Evolutionary conservation across 2,113 vertebrate genomes (phyloP).

Genomic region (Engystomops pustulosus): DNA sequence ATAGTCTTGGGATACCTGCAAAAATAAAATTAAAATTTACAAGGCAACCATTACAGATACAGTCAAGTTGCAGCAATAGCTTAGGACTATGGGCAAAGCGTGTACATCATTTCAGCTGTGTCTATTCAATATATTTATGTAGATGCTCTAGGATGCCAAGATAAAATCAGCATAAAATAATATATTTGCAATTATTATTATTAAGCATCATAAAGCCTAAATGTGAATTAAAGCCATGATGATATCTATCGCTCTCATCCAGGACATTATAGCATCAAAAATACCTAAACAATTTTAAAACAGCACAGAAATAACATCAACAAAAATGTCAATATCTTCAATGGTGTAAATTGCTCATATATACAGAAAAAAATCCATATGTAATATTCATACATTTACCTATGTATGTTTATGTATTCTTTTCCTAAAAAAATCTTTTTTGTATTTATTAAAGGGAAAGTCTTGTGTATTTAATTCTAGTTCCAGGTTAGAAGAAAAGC

Average conservation of each 20-base stretch:
- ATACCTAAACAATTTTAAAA: not conserved
- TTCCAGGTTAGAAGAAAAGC: no score
- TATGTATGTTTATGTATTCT: no score
- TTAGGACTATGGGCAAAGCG: not conserved
- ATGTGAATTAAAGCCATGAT: not conserved
- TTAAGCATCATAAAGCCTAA: not conserved
- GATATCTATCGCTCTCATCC: not conserved
- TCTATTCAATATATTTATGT: not conserved
- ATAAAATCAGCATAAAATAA: not conserved
- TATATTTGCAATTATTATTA: not conserved
- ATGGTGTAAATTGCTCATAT: not conserved
- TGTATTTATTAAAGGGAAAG: no score
- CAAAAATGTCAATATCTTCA: not conserved
- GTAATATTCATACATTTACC: no score
- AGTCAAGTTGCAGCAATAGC: no score
- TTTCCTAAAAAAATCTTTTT: no score
- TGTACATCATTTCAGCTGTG: not conserved
- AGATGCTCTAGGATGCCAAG: not conserved
- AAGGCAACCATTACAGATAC: no score
- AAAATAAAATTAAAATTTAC: not conserved
- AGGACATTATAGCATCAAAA: not conserved
- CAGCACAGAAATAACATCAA: not conserved
- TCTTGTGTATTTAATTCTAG: no score
- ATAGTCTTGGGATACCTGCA: conserved; percentile 25
- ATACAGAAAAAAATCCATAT: not conserved